A percentile compares a stretch with the other conserved stretches of the same genome.
Evolutionary conservation across 2,888 invertebrate species (phyloP).

Genomic region (Adineta ricciae): DNA sequence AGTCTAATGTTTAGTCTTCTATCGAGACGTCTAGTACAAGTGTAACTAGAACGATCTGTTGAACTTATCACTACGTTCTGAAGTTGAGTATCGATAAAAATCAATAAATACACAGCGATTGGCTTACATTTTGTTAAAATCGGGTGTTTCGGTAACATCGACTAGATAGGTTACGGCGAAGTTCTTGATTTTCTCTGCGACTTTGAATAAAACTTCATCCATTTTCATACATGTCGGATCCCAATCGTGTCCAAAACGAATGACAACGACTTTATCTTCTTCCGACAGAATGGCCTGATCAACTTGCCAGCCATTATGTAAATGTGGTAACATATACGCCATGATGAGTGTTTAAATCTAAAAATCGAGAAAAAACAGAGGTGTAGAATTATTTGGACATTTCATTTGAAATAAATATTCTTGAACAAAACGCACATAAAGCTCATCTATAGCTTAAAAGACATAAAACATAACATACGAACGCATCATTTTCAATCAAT

Average conservation of each 20-base stretch:
- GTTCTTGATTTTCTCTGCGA: slow-evolving; percentile 71
- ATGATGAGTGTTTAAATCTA: slow-evolving; percentile 53
- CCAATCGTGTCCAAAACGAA: slow-evolving; percentile 98
- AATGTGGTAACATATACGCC: slow-evolving; percentile 99
- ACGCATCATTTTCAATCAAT: no score
- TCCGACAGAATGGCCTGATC: slow-evolving; percentile 97
- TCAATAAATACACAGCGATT: slow-evolving; percentile 56
- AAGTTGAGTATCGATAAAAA: slow-evolving; percentile 46
- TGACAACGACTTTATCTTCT: slow-evolving; percentile 93
- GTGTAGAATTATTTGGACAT: no score
- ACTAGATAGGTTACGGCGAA: slow-evolving; percentile 94
- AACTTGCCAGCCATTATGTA: slow-evolving; percentile 99
- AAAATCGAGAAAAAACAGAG: no score
- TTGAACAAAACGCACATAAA: no score
- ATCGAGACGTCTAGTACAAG: no score
- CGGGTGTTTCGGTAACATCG: slow-evolving; percentile 92
- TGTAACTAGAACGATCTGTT: background rate
- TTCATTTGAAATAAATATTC: no score
- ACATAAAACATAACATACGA: no score
- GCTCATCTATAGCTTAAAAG: no score
- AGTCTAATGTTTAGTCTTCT: no score
- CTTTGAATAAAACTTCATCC: slow-evolving; percentile 70
- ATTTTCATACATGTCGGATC: slow-evolving; percentile 99
- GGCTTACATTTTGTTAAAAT: slow-evolving; percentile 88
- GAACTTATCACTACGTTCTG: background rate